A percentile compares a stretch with the other conserved stretches of the same genome.
phyloP scores from a whole-genome alignment of 2,888 invertebrate species.

The Cataglyphis rosenhaueri region DNA sequence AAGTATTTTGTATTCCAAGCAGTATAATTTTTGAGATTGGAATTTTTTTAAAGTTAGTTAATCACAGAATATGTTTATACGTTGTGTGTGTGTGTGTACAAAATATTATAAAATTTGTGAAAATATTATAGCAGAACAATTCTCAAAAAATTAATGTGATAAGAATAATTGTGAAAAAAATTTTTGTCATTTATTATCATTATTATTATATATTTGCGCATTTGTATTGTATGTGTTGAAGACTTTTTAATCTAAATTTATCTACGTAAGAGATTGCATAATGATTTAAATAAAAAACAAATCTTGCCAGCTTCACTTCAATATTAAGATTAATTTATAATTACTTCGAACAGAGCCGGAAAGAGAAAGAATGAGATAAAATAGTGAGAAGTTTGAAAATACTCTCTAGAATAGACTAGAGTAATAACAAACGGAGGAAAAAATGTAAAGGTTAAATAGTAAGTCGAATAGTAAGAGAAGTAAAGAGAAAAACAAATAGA shows the following conservation, averaged over 20 bases:
- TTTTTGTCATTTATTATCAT: too few relatives aligned
- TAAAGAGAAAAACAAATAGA: conserved; percentile 36
- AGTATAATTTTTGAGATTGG: not conserved
- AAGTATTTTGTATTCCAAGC: not conserved
- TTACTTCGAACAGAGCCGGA: conserved; percentile 60
- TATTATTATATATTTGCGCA: too few relatives aligned
- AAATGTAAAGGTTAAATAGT: conserved; percentile 34
- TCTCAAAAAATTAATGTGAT: too few relatives aligned
- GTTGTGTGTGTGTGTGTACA: too few relatives aligned
- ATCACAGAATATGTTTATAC: not conserved
- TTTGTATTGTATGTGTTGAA: not conserved
- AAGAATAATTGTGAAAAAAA: too few relatives aligned
- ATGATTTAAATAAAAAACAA: not conserved
- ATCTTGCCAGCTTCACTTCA: not conserved
- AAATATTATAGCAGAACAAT: too few relatives aligned
- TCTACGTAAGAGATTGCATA: not conserved
- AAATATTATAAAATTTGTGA: too few relatives aligned
- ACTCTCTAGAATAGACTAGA: conserved; percentile 60
- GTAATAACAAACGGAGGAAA: conserved; percentile 11
- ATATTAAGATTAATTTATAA: not conserved
- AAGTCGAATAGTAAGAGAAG: conserved; percentile 35
- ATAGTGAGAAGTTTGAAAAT: conserved; percentile 58
- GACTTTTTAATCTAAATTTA: not conserved
- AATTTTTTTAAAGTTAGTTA: too few relatives aligned
- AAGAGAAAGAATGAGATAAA: conserved; percentile 58